phyloP scores from a whole-genome alignment of 2,113 vertebrate species.

The Urocolius indicus region DNA sequence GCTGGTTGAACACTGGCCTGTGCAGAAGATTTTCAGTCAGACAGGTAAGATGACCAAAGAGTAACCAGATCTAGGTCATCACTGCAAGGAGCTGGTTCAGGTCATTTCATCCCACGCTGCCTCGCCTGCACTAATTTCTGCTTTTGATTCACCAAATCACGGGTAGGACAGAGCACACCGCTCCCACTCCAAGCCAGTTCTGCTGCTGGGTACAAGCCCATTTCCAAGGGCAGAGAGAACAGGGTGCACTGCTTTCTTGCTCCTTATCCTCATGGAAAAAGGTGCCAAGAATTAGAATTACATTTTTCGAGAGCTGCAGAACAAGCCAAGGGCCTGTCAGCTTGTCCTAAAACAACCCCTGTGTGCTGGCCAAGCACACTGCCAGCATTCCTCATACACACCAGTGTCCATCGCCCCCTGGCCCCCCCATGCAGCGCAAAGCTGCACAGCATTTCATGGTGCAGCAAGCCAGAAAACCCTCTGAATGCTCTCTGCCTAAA shows the following conservation, averaged over 20 bases:
- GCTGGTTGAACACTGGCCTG: neutral
- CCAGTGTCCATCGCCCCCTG: neutral
- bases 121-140: neutral
- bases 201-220: neutral
- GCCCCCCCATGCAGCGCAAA: neutral
- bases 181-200: neutral
- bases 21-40: neutral
- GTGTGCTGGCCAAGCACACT: neutral
- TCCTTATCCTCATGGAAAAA: constrained; percentile 23
- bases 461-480: constrained; percentile 32
- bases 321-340: constrained; percentile 65
- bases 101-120: fast-evolving
- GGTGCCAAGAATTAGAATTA: constrained; percentile 55
- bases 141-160: neutral
- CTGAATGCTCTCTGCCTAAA: neutral
- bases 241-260: neutral
- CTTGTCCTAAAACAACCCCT: constrained; percentile 68
- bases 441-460: neutral
- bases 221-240: constrained; percentile 35
- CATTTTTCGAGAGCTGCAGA: constrained; percentile 53
- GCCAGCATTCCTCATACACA: constrained; percentile 50
- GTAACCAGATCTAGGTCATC: neutral
- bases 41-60: neutral
- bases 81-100: neutral
- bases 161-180: neutral